These are phyloP conservation scores for Campoletis sonorensis DNA, from an alignment of 1,140 invertebrate genomes.

Conservation along the genomic window DNA sequence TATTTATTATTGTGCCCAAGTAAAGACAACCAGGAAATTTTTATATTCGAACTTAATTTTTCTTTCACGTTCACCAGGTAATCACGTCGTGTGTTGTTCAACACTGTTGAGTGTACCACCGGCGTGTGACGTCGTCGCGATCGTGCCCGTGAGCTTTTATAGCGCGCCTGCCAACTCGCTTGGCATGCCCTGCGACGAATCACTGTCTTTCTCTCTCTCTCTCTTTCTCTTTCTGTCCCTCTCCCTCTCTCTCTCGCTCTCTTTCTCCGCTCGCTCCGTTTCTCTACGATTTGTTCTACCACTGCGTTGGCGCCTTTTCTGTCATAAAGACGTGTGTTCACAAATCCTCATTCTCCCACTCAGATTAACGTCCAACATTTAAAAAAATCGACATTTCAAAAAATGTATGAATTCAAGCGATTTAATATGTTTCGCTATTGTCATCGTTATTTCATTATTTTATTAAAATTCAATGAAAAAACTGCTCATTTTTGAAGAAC, in stretches of 20 bases:
- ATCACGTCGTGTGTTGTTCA: conserved; percentile 36
- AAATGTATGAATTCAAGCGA: too few species aligned
- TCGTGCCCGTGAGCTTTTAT: conserved; percentile 52
- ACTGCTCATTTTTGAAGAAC: too few species aligned
- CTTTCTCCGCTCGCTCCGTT: not conserved
- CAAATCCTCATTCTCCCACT: not conserved
- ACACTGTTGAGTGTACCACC: conserved; percentile 52
- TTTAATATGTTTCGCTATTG: too few species aligned
- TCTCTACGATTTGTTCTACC: conserved; percentile 31
- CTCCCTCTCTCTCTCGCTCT: not conserved
- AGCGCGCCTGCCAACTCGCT: conserved; percentile 36
- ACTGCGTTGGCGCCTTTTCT: conserved; percentile 34
- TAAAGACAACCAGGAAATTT: too few species aligned
- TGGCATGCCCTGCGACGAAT: conserved; percentile 45
- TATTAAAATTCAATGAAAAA: too few species aligned
- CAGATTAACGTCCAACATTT: not conserved
- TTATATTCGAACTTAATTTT: not conserved
- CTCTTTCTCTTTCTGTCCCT: not conserved
- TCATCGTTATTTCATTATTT: too few species aligned
- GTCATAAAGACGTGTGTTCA: not conserved
- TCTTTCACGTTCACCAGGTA: conserved; percentile 23
- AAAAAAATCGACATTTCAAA: too few species aligned
- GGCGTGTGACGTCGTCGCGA: conserved; percentile 50
- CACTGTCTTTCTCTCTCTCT: not conserved
- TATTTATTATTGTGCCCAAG: not conserved